Base-by-base conservation (phyloP, 1,140 invertebrate species). In the Drosophila tropicalis region DNA sequence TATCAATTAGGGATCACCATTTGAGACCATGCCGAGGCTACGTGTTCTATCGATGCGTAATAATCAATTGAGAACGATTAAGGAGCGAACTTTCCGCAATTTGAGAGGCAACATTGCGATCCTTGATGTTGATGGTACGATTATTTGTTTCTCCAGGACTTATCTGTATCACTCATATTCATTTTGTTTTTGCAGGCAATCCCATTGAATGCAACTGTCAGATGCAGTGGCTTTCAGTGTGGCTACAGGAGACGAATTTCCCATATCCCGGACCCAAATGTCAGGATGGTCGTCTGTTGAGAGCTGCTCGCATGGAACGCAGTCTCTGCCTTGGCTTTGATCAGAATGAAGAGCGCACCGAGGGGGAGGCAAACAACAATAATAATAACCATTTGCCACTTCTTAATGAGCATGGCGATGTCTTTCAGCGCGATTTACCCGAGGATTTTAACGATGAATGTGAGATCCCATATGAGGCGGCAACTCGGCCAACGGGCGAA, bases 111-210 rank as follows among this genome's bases (percentile, higher is more conserved):
- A 96, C 67, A 96, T 97, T 61, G 96, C 96, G 6, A 94, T 96
- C 76, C 93, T 98, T 22, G 96, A 97, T 92, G 95, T 98, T 65
- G 96, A 97, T 92, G 96, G 96, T 97, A 93, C 93, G 93, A 5
- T 6, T 0, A 29, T 29, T 5, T 29, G 29, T 29, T 29, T 29
- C 1, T 29, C 29, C 0, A 29, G 0, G 29, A 29, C 0, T 29
- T 62, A 3, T 3, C 3, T 9, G 0, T 19, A 10, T 29, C 0
- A 3, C 6, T 29, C 6, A 19, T 36, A 55, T 12, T 9, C 32
- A 17, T 13, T 12, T 61, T 7, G 9, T n/a, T n/a, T 40, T 40
- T 29, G 15, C 84, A 96, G 96, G 96, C 13, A 97, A 97, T 93
- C 96, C 97, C 9, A 92, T 97, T 44, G 93, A 94, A 10, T 97